Conservation (phyloP, 2,113 vertebrate genomes). For the Terrapene triunguis region DNA sequence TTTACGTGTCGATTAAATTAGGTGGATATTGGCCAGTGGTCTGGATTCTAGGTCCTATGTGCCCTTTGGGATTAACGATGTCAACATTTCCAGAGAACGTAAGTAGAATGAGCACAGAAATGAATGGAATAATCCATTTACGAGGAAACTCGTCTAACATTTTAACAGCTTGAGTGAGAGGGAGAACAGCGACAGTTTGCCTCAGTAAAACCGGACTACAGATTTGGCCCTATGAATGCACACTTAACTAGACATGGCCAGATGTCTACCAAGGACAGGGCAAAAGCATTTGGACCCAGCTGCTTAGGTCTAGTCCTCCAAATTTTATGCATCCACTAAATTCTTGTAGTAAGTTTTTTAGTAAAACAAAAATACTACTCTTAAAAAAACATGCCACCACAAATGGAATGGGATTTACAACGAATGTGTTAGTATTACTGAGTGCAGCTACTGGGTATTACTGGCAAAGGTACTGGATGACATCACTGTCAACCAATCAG, state of each 20-base stretch:
- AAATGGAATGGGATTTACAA: constrained; percentile 10
- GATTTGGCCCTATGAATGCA: background rate
- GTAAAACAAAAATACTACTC: background rate
- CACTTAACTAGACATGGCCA: background rate
- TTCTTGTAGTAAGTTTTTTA: background rate
- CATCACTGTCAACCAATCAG: background rate
- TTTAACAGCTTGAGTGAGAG: background rate
- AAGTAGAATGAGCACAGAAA: background rate
- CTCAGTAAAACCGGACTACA: background rate
- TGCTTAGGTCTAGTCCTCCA: background rate
- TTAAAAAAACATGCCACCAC: background rate
- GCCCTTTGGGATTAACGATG: background rate
- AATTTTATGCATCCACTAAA: background rate
- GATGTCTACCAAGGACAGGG: fast-evolving
- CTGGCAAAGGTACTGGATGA: constrained; percentile 28
- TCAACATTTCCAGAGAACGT: background rate
- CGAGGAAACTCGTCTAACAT: too few species aligned
- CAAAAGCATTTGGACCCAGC: background rate
- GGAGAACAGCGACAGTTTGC: fast-evolving
- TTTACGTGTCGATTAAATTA: background rate
- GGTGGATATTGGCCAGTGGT: background rate
- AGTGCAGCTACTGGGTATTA: constrained; percentile 16
- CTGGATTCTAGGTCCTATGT: background rate
- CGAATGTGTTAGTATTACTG: background rate
- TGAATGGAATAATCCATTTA: background rate